Base-by-base conservation (phyloP, 2,797 vertebrate genomes). In the Anguilla anguilla region DNA sequence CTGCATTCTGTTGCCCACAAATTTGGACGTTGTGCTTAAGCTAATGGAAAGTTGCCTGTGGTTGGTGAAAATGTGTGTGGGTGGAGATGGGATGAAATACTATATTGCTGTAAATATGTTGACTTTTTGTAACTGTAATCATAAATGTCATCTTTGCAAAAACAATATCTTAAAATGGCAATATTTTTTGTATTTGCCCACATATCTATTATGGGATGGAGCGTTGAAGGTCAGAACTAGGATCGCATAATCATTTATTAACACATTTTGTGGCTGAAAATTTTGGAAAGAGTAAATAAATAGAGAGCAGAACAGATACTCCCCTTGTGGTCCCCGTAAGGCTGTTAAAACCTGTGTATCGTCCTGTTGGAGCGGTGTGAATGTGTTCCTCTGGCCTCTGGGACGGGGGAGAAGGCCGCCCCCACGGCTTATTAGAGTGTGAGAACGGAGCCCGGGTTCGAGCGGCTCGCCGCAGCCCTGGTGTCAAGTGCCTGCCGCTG, bases 351-450 rank as follows among this genome's bases (percentile, higher is more conserved):
- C 0, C 17, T 35, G 86, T 15, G 11, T 81, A 55, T 69, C 61
- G 82, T 85, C 74, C 43, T 59, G 31, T 84, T 84, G 57, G 64
- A 86, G 43, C 59, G 87, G 57, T n/a, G 25, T 84, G 85, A 84
- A 84, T 51, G 84, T 85, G 67, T 87, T 86, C 86, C 87, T 11
- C 85, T 77, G 83, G 86, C 43, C 19, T 43, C 53, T 88, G 49
- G 51, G 31, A 57, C 7, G 17, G 17, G 28, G 35, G 35, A 25
- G 59, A 79, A 13, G 55, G 10, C 67, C 31, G 28, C 72, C 51
- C 85, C n/a, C 57, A 85, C 57, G 61, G 57, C 9, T 85, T 86
- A 46, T 87, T 49, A 87, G 89, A 85, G 9, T 35, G 43, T 31
- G 55, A 43, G 53, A 87, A 53, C 77, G 39, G 72, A 53, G 15